Base-by-base conservation (phyloP, 1,140 invertebrate species). In the Triops longicaudatus region DNA sequence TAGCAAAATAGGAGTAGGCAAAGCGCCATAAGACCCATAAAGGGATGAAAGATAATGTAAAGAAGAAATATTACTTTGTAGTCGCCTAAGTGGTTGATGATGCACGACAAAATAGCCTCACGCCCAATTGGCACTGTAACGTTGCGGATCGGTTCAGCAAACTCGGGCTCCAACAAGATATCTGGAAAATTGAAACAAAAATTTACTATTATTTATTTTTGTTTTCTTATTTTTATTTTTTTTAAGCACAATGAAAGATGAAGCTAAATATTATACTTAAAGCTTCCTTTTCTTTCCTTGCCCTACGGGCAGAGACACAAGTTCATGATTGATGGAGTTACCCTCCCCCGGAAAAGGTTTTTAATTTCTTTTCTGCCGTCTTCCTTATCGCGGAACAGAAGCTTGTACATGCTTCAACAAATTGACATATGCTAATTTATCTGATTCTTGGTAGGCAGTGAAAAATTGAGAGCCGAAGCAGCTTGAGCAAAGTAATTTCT, bases 61-160 rank as follows among this genome's bases (percentile, higher is more conserved):
- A 2, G 50, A 63, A 63, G 50, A 63, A 63, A 63, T 63, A 63
- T 87, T 87, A 93, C 92, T 88, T 91, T 92, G 83, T 91, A 92
- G 83, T 90, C 90, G 31, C 91, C 91, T 71, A 94, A 87, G 84
- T 92, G 89, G 73, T 89, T 88, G n/a, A 93, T 90, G 76, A 88
- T 89, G 83, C 92, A 94, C 31, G 91, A 91, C 72, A 94, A 87
- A 76, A 91, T 86, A 10, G 91, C 92, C 82, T 93, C 92, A 76
- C 90, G 86, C 28, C 92, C 92, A 26, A 91, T 87, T n/a, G 91
- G 88, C 41, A 91, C 90, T 11, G 92, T 94, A 79, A 92, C 88
- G 84, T 94, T 94, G 77, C 88, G 86, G 78, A 93, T 91, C 26
- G 90, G 88, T 43, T 87, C 86, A 44, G 88, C 85, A 83, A 94